Conservation (phyloP, 2,797 vertebrate genomes). For the Macropus fuliginosus region DNA sequence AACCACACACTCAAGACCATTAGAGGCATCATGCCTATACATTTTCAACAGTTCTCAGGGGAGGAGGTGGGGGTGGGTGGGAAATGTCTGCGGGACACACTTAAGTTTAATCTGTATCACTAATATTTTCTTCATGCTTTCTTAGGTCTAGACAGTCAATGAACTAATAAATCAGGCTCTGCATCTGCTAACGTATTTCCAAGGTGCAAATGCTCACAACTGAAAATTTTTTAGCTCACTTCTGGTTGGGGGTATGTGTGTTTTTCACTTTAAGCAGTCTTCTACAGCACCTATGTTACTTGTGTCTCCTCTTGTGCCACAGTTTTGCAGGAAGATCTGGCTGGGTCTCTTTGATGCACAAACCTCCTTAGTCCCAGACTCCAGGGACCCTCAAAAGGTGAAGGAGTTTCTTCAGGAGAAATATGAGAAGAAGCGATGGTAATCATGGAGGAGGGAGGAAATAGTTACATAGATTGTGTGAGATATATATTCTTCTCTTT, state of each 20-base stretch:
- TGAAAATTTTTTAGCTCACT: not conserved
- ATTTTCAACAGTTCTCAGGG: not conserved
- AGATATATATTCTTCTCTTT: not conserved
- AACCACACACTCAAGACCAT: constrained; percentile 18
- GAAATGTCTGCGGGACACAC: not conserved
- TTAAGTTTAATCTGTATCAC: not conserved
- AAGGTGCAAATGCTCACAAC: not conserved
- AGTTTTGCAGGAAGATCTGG: constrained; percentile 94
- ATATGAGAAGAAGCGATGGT: constrained; percentile 96
- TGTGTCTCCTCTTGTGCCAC: not conserved
- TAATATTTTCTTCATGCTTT: not conserved
- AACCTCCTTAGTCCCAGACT: constrained; percentile 89
- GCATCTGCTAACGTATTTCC: not conserved
- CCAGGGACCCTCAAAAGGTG: constrained; percentile 92
- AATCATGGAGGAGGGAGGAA: constrained; percentile 65
- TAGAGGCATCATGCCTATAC: not conserved
- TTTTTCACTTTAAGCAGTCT: not conserved
- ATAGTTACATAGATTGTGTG: not conserved
- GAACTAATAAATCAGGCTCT: not conserved
- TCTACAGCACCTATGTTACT: constrained; percentile 17
- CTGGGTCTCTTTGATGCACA: constrained; percentile 92
- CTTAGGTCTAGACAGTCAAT: not conserved
- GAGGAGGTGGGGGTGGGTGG: too few relatives aligned
- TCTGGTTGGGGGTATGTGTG: not conserved
- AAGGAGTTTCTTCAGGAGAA: constrained; percentile 96